Evolutionary conservation across 2,888 invertebrate genomes (phyloP).

Genomic region (Napeogenes inachia): DNA sequence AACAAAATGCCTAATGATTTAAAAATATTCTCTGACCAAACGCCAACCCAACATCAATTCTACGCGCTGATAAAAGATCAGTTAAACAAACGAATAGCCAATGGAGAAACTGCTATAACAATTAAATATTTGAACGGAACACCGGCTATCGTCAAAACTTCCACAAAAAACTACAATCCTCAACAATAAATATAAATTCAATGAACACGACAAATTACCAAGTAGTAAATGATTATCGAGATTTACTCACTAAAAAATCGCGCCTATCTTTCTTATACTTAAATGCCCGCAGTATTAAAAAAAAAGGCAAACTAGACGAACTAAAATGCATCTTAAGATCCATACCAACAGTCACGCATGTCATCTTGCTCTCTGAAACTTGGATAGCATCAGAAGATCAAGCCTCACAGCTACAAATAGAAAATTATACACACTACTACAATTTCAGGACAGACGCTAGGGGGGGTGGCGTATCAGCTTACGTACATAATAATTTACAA

Average conservation of each 20-base stretch:
- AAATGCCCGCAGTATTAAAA: slow-evolving; percentile 11
- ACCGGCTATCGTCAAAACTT: slow-evolving; percentile 14
- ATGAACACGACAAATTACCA: slow-evolving; percentile 14
- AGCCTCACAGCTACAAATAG: not conserved
- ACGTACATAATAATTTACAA: too few species aligned
- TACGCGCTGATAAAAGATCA: slow-evolving; percentile 13
- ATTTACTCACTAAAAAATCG: slow-evolving; percentile 11
- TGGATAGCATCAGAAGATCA: slow-evolving; percentile 4
- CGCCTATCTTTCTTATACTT: slow-evolving; percentile 12
- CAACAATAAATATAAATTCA: not conserved
- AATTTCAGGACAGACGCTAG: too few species aligned
- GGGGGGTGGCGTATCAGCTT: too few species aligned
- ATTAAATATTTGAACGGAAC: slow-evolving; percentile 18
- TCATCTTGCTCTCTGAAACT: not conserved
- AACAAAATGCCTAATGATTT: slow-evolving; percentile 14
- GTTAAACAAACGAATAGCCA: slow-evolving; percentile 7
- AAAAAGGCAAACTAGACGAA: slow-evolving; percentile 11
- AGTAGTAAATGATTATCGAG: slow-evolving; percentile 10
- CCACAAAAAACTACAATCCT: slow-evolving; percentile 16
- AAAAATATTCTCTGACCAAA: slow-evolving; percentile 22
- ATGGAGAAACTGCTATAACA: slow-evolving; percentile 17
- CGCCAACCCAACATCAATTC: slow-evolving; percentile 23
- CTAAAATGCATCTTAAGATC: not conserved
- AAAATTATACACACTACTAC: too few species aligned
- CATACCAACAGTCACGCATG: not conserved